Conservation (phyloP, 2,113 vertebrate genomes). For the Ictidomys tridecemlineatus region DNA sequence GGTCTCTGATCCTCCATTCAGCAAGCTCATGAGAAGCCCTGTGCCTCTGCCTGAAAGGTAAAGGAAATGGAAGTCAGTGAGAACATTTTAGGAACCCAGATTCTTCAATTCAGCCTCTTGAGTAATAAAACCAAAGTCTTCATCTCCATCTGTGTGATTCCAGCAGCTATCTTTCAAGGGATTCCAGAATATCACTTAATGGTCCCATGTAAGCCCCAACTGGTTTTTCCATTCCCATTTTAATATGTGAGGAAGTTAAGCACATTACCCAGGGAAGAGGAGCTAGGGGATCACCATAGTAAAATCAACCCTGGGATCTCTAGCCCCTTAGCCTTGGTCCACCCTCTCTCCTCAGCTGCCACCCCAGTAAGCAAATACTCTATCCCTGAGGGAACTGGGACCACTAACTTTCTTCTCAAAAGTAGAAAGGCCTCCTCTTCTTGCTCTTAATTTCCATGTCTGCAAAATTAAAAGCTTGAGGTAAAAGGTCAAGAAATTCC, state of each 20-base stretch:
- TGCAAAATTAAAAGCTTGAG: not conserved
- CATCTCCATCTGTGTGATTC: not conserved
- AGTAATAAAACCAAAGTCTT: not conserved
- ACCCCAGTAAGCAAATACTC: not conserved
- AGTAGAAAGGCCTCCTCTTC: not conserved
- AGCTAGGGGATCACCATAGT: not conserved
- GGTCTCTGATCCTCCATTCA: not conserved
- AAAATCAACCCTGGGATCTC: not conserved
- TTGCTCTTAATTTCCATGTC: not conserved
- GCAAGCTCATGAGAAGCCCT: not conserved
- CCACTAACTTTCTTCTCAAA: not conserved
- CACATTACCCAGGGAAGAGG: not conserved
- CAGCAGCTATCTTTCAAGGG: not conserved
- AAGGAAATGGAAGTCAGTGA: not conserved
- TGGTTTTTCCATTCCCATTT: not conserved
- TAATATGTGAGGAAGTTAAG: not conserved
- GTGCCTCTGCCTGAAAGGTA: not conserved
- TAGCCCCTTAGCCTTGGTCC: not conserved
- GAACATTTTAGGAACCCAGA: not conserved
- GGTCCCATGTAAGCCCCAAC: not conserved
- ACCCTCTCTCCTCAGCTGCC: accelerated
- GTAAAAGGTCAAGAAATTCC: not conserved
- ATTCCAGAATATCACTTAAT: not conserved
- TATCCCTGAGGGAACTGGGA: not conserved
- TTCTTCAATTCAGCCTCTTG: not conserved